Evolutionary conservation across 2,113 vertebrate species (phyloP), one percentile per base, ranked within the genome.

Genomic region (Hepsetus odoe): DNA sequence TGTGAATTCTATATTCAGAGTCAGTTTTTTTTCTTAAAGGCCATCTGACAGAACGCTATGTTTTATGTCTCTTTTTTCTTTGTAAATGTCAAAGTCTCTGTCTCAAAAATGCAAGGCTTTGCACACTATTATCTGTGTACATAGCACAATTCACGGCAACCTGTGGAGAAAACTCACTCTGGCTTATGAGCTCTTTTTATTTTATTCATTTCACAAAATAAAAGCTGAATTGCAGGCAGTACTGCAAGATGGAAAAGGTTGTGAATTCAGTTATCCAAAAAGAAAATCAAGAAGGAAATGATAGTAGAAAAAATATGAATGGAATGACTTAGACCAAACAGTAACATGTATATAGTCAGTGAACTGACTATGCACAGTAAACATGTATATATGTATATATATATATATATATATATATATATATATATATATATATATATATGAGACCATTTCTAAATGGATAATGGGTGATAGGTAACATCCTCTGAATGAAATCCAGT

Each of bases 171-270:
- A 72, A 35, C 22, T 38, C 18, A 28, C 24, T 28, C 22, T 44
- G 42, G 42, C 42, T 49, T 49, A 49, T 49, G 16, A 49, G 5
- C 32, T 22, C n/a, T n/a, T 53, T 42, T 70, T 26, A 56, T 71
- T 71, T 24, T 5, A 22, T 72, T 46, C 44, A 1, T 70, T 74
- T 62, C 30, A 14, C 20, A 12, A 59, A 55, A 33, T 38, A 53
- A 67, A 40, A 66, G 33, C 42, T 38, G 70, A 66, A 35, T 30
- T 28, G n/a, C 59, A 70, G 22, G 61, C 44, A 67, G 53, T 56
- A 56, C 38, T 71, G 65, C 53, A 62, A 51, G 70, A 68, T 64
- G 58, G 64, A 74, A 73, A 83, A 84, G 82, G 82, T 81, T 74
- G 74, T 51, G 40, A 62, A 35, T 72, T 32, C 76, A 58, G 72